Percentiles rank a stretch among this genome's conserved stretches.
These are phyloP conservation scores for Perithous albicinctus DNA, from an alignment of 2,888 invertebrate genomes.

Conservation along the genomic window DNA sequence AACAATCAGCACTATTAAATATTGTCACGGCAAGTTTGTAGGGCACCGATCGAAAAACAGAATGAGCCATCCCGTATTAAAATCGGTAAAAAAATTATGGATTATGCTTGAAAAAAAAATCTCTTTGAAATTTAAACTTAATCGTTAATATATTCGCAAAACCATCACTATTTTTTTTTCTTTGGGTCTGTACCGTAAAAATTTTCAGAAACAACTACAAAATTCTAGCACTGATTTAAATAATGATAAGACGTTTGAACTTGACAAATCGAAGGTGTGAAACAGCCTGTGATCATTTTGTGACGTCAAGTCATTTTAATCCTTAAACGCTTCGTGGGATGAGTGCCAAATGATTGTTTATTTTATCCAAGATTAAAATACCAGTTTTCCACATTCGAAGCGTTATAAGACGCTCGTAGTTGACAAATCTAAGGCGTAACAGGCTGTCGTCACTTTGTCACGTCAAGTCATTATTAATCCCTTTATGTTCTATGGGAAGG, in stretches of 20 bases:
- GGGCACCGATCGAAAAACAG: no score
- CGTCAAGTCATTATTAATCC: neutral
- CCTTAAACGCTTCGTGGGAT: neutral
- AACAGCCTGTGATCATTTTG: neutral
- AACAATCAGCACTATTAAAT: no score
- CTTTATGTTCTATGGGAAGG: neutral
- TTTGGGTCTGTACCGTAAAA: no score
- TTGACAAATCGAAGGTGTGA: neutral
- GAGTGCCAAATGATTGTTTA: neutral
- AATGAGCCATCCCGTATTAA: no score
- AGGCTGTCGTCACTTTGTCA: neutral
- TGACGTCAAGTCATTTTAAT: neutral
- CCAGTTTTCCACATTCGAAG: neutral
- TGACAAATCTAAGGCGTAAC: neutral
- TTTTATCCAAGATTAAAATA: conserved; percentile 7
- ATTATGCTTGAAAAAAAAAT: no score
- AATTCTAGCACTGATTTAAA: neutral
- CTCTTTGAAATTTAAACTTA: no score
- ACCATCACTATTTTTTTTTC: no score
- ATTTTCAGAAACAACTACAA: no score
- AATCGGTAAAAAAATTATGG: no score
- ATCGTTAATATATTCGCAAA: no score
- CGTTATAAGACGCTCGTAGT: neutral
- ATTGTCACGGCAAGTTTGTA: no score
- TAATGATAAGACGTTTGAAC: neutral